Base-by-base conservation (phyloP, 2,797 vertebrate genomes). In the Momotus momota region DNA sequence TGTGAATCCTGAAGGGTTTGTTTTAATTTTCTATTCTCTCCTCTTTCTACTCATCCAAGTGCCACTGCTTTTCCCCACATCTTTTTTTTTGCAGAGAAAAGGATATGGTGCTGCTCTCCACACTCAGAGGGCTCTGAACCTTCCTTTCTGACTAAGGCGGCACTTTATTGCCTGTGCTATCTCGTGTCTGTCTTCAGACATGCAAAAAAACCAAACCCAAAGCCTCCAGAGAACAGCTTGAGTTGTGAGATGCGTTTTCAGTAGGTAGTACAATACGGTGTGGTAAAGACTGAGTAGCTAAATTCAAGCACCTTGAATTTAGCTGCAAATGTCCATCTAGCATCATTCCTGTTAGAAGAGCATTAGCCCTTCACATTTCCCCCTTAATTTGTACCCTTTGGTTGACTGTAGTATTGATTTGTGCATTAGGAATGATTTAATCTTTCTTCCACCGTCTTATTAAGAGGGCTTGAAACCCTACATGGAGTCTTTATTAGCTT, bases 401-500 rank as follows among this genome's bases (percentile, higher is more conserved):
- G 72, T 91, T 89, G 88, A 89, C 88, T 92, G 20, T 70, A 61
- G 33, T 93, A 93, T 95, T 88, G 93, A 96, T 94, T 95, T 82
- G 80, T 93, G 74, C 78, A 88, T 97, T 93, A 94, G 83, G 58
- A 69, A 71, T 91, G 86, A 90, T 95, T 94, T 94, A 90, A 67
- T 92, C 89, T 95, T 91, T 61, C 84, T 62, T 94, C 70, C 62
- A 75, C 46, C 45, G 9, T 80, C 67, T 88, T 54, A 62, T 81
- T 96, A 93, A 90, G 67, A 93, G 60, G 27, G 60, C 65, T 62
- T 67, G 92, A 83, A 85, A 94, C 83, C 69, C 83, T 85, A n/a
- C 70, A 57, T 97, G 91, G 62, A 94, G 70, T 96, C 93, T 97
- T 96, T 96, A 88, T 95, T 94, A 62, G 81, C 61, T 96, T 91